phyloP scores from a whole-genome alignment of 1,140 invertebrate species.

The Callitettix versicolor region DNA sequence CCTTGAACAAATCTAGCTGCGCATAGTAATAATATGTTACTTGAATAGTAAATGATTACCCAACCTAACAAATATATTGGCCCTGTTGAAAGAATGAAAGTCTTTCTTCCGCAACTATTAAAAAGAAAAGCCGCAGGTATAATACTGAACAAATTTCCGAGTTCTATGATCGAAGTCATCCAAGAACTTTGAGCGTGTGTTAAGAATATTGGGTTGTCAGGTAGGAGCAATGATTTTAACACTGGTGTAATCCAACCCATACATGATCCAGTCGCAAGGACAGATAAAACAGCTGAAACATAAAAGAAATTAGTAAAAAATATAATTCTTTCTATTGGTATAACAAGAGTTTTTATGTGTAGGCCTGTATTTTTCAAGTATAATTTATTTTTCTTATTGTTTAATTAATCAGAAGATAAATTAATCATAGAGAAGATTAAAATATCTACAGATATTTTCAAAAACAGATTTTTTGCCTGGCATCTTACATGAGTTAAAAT shows the following conservation, averaged over 20 bases:
- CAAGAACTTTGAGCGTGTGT: constrained; percentile 13
- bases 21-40: constrained; percentile 31
- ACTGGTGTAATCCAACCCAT: constrained; percentile 17
- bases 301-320: too few relatives aligned
- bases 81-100: constrained; percentile 52
- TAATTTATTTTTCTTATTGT: too few relatives aligned
- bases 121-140: constrained; percentile 39
- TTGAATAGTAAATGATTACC: constrained; percentile 54
- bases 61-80: constrained; percentile 65
- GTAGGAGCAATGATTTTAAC: background rate
- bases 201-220: constrained; percentile 11
- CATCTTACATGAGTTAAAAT: too few relatives aligned
- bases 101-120: constrained; percentile 60
- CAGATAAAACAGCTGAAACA: too few relatives aligned
- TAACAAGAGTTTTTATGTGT: too few relatives aligned
- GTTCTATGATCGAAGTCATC: constrained; percentile 14
- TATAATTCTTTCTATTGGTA: too few relatives aligned
- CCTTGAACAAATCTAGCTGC: constrained; percentile 35
- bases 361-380: too few relatives aligned
- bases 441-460: too few relatives aligned
- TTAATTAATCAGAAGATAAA: too few relatives aligned
- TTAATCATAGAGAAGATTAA: too few relatives aligned
- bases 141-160: constrained; percentile 14
- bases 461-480: too few relatives aligned
- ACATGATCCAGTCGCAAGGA: background rate